Evolutionary conservation across 2,797 vertebrate species (phyloP).

Genomic region (Chromis chromis): DNA sequence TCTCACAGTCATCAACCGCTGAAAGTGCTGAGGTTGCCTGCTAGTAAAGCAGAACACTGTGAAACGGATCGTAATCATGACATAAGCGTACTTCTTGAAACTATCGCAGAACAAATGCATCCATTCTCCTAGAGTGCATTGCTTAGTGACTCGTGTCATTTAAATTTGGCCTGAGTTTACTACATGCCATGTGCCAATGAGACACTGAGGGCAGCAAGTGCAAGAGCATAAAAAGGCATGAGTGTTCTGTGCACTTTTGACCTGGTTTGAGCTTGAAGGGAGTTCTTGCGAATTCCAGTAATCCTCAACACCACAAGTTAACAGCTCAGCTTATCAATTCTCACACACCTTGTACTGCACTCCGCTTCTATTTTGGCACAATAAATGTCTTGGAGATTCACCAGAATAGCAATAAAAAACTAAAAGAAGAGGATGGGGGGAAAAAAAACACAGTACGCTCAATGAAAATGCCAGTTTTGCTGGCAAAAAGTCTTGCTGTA

Average conservation of each 20-base stretch:
- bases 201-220: slow-evolving; percentile 11
- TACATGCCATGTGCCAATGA: slow-evolving; percentile 26
- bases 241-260: slow-evolving; percentile 24
- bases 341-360: neutral
- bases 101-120: neutral
- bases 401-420: slow-evolving; percentile 13
- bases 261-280: slow-evolving; percentile 6
- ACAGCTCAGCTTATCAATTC: slow-evolving; percentile 21
- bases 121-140: neutral
- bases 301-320: slow-evolving; percentile 10
- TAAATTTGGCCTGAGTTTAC: slow-evolving; percentile 37
- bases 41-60: neutral
- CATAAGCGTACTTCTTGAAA: neutral
- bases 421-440: neutral
- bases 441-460: neutral
- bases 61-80: neutral
- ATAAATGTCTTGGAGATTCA: slow-evolving; percentile 17
- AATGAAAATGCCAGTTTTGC: slow-evolving; percentile 26
- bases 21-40: neutral
- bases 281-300: slow-evolving; percentile 14
- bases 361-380: slow-evolving; percentile 17
- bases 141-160: neutral
- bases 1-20: neutral
- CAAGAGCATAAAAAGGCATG: slow-evolving; percentile 15
- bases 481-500: slow-evolving; percentile 19